phyloP scores from a whole-genome alignment of 2,113 vertebrate species.

The Erythrolamprus reginae region DNA sequence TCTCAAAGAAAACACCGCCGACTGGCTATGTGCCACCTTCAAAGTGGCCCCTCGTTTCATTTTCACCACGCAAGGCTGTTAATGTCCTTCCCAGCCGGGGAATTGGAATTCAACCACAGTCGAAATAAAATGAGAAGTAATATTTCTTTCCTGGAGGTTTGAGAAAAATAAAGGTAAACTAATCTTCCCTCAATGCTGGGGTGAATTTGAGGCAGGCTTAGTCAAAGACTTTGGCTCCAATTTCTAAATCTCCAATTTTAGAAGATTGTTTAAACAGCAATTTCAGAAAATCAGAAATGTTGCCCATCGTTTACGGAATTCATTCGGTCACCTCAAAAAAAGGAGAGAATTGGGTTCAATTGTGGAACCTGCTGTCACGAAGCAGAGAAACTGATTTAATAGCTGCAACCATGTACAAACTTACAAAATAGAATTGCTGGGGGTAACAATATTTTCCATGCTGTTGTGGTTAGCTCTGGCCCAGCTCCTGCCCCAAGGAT shows the following conservation, averaged over 20 bases:
- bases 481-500: too few relatives aligned
- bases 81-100: background rate
- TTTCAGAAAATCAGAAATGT: background rate
- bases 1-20: background rate
- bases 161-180: constrained; percentile 23
- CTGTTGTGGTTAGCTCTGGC: too few relatives aligned
- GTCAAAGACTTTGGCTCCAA: background rate
- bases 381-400: background rate
- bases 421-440: background rate
- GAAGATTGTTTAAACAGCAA: constrained; percentile 2
- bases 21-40: background rate
- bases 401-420: background rate
- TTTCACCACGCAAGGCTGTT: background rate
- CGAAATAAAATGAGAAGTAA: background rate
- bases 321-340: background rate
- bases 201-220: constrained; percentile 1
- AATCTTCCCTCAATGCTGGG: background rate
- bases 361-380: background rate
- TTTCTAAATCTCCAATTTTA: background rate
- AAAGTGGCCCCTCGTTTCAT: background rate
- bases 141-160: background rate
- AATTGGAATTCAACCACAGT: background rate
- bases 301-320: background rate
- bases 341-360: background rate
- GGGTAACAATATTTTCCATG: background rate